Percentiles rank a stretch among this genome's conserved stretches.
phyloP scores from a whole-genome alignment of 2,113 vertebrate genomes.

The Lophura nycthemera region DNA sequence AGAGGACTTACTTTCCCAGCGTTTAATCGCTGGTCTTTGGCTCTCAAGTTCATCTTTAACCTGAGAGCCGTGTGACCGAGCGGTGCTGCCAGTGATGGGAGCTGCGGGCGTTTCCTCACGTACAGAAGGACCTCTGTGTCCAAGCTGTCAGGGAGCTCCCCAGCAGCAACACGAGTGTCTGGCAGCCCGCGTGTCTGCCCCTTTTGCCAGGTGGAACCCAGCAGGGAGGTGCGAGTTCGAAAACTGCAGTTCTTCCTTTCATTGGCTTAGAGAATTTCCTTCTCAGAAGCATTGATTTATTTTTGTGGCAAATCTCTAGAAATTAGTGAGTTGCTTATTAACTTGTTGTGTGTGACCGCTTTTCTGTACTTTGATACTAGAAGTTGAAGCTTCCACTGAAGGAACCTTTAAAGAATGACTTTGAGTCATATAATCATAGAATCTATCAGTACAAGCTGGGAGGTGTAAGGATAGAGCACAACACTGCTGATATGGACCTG shows the following conservation, averaged over 20 bases:
- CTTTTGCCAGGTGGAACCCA: fast-evolving
- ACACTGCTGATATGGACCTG: too few relatives aligned
- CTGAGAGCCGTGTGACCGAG: background rate
- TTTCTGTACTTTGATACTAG: background rate
- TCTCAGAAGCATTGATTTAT: background rate
- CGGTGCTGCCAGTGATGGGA: too few relatives aligned
- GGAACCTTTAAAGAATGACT: background rate
- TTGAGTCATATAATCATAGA: too few relatives aligned
- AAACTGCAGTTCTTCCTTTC: background rate
- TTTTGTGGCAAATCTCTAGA: background rate
- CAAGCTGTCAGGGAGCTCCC: background rate
- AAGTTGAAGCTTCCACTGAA: background rate
- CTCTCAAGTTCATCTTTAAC: conserved; percentile 9
- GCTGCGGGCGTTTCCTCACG: too few relatives aligned
- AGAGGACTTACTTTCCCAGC: background rate
- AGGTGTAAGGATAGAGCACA: too few relatives aligned
- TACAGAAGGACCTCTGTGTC: background rate
- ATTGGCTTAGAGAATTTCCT: background rate
- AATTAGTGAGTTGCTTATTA: background rate
- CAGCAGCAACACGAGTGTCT: background rate
- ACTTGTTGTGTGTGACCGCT: background rate
- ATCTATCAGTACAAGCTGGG: too few relatives aligned
- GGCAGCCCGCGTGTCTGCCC: background rate
- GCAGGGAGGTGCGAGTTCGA: background rate
- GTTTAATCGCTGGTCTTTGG: background rate